These are phyloP conservation scores for Phyto melanocephala DNA, from an alignment of 2,888 invertebrate species.

Conservation along the genomic window DNA sequence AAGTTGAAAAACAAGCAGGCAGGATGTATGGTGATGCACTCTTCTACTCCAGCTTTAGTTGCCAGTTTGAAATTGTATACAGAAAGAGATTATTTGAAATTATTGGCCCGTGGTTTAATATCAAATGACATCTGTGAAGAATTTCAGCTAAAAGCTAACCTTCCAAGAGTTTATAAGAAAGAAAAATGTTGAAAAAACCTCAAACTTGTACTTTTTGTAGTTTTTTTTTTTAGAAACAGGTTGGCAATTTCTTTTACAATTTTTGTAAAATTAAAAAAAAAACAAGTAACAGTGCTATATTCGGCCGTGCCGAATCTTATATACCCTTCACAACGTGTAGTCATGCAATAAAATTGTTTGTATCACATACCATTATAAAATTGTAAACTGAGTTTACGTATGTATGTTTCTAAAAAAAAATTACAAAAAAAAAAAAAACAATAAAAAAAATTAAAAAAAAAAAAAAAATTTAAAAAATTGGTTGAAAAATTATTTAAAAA, in stretches of 20 bases:
- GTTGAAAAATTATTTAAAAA: too few relatives aligned
- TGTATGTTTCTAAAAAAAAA: too few relatives aligned
- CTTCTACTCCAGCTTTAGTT: conserved; percentile 1
- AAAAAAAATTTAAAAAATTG: too few relatives aligned
- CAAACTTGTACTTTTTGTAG: neutral
- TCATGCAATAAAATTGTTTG: too few relatives aligned
- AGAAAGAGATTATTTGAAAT: conserved; percentile 35
- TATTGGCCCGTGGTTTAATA: conserved; percentile 50
- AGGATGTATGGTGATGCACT: neutral
- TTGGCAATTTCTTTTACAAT: conserved; percentile 41
- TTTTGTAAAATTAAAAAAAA: too few relatives aligned
- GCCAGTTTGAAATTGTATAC: neutral
- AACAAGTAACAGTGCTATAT: too few relatives aligned
- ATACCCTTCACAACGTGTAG: too few relatives aligned
- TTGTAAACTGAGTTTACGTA: too few relatives aligned
- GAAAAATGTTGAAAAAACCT: neutral
- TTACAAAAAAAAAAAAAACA: too few relatives aligned
- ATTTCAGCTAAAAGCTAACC: conserved; percentile 6
- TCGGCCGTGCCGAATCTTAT: too few relatives aligned
- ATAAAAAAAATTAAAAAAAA: too few relatives aligned
- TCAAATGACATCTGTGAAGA: conserved; percentile 51
- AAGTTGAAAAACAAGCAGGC: neutral
- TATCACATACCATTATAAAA: too few relatives aligned
- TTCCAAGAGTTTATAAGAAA: neutral
- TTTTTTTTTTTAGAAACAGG: conserved; percentile 23